Evolutionary conservation across 1,140 invertebrate species (phyloP).

Genomic region (Aricia agestis): DNA sequence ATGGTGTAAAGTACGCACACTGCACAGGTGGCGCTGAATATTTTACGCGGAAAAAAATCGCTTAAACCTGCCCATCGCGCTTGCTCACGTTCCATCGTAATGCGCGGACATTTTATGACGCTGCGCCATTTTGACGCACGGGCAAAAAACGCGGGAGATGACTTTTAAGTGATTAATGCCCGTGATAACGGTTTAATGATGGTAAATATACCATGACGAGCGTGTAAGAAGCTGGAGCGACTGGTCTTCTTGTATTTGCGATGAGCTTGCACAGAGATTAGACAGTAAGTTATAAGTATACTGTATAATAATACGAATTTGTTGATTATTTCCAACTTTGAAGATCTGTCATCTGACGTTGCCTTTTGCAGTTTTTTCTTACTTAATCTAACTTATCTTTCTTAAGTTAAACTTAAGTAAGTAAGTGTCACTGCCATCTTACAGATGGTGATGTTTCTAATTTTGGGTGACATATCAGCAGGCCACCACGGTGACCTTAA

Average conservation of each 20-base stretch:
- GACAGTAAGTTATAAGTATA: background rate
- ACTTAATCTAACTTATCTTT: too few relatives aligned
- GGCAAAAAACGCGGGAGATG: constrained; percentile 8
- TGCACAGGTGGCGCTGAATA: constrained; percentile 26
- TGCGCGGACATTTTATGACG: constrained; percentile 22
- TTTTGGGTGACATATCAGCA: too few relatives aligned
- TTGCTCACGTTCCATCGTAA: constrained; percentile 19
- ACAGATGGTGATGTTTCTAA: too few relatives aligned
- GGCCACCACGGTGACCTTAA: too few relatives aligned
- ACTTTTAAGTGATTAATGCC: constrained; percentile 8
- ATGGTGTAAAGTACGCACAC: constrained; percentile 3
- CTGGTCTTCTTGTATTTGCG: background rate
- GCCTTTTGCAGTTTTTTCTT: too few relatives aligned
- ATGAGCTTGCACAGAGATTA: background rate
- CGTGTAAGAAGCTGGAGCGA: background rate
- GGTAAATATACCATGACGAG: constrained; percentile 5
- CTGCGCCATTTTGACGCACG: constrained; percentile 20
- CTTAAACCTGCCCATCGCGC: constrained; percentile 10
- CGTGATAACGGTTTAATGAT: background rate
- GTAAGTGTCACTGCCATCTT: too few relatives aligned
- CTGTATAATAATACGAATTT: background rate
- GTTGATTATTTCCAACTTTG: background rate
- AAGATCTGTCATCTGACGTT: background rate
- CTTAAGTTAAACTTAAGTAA: too few relatives aligned
- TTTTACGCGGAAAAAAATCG: constrained; percentile 23